A percentile compares a stretch with the other conserved stretches of the same genome.
phyloP scores from a whole-genome alignment of 2,888 invertebrate species.

The Drosophila borealis region DNA sequence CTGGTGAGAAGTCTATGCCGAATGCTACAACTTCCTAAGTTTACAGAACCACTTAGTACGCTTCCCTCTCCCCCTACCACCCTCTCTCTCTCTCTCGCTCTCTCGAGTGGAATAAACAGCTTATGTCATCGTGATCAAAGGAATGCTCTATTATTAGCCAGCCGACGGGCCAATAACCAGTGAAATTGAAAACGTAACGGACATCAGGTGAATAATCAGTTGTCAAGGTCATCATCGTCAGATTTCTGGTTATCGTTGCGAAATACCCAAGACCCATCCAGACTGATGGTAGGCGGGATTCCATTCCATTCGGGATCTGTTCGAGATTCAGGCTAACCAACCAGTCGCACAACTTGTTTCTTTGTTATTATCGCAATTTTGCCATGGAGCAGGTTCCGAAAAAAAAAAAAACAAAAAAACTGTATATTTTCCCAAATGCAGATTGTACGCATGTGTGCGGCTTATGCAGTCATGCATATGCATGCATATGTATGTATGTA shows the following conservation, averaged over 20 bases:
- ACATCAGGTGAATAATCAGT: constrained; percentile 26
- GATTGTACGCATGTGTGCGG: constrained; percentile 13
- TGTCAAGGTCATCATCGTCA: constrained; percentile 60
- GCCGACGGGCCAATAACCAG: constrained; percentile 36
- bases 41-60: constrained; percentile 70
- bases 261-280: constrained; percentile 57
- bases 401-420: neutral
- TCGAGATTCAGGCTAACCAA: constrained; percentile 15
- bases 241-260: constrained; percentile 46
- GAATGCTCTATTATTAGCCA: constrained; percentile 15
- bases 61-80: neutral
- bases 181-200: constrained; percentile 57
- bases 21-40: constrained; percentile 34
- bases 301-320: neutral
- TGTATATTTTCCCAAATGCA: constrained; percentile 44
- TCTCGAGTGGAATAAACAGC: constrained; percentile 22
- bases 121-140: constrained; percentile 52
- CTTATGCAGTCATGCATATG: neutral
- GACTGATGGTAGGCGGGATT: neutral
- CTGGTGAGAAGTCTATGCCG: constrained; percentile 38
- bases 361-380: constrained; percentile 35
- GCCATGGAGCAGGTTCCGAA: constrained; percentile 67
- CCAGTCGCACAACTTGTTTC: constrained; percentile 58
- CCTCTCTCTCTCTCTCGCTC: no score
- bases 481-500: neutral